These are phyloP conservation scores for Crotalus viridis DNA, from an alignment of 2,113 vertebrate species.

Conservation along the genomic window DNA sequence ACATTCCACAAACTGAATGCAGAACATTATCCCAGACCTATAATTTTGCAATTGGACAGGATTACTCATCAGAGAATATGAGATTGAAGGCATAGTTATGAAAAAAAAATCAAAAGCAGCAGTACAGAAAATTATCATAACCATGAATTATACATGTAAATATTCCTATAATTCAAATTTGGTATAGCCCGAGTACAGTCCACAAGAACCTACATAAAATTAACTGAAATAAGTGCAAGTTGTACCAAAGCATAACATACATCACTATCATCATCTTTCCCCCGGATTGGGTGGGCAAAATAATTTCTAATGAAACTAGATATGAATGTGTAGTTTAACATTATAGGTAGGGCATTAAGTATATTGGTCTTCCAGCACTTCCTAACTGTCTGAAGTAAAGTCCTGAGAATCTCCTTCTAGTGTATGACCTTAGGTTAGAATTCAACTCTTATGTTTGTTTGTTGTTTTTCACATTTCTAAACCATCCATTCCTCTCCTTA, in stretches of 20 bases:
- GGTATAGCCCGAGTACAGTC: background rate
- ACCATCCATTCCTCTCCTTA: background rate
- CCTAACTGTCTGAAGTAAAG: constrained; percentile 11
- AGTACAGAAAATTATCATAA: background rate
- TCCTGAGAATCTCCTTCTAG: constrained; percentile 8
- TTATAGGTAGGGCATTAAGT: background rate
- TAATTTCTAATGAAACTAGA: constrained; percentile 2
- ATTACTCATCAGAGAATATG: background rate
- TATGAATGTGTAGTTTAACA: constrained; percentile 9
- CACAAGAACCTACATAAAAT: background rate
- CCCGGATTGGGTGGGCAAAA: background rate
- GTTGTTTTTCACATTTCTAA: background rate
- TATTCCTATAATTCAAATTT: background rate
- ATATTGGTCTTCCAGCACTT: constrained; percentile 10
- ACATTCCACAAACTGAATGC: background rate
- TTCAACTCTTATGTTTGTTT: background rate
- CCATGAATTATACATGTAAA: background rate
- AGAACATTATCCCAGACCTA: background rate
- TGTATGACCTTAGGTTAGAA: constrained; percentile 16
- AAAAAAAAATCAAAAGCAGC: background rate
- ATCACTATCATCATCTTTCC: background rate
- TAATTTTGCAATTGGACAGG: background rate
- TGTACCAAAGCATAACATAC: background rate
- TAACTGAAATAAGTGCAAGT: background rate
- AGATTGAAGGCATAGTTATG: background rate